Conservation (phyloP, 2,888 invertebrate genomes). For the Macropis europaea region DNA sequence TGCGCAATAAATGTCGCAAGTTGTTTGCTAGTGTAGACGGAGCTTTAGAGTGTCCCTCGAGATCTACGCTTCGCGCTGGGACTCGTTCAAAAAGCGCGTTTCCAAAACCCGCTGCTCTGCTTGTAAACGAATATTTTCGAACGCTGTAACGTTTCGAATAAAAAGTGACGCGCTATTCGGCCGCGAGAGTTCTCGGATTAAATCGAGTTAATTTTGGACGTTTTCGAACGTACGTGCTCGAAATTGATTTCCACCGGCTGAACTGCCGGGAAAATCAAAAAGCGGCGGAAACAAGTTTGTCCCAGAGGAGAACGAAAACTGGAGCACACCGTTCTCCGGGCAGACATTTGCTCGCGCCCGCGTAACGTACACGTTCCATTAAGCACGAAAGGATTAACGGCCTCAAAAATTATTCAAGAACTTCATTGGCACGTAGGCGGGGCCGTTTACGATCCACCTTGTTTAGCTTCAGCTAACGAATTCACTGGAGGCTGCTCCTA, state of each 20-base stretch:
- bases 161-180: no score
- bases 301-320: conserved; percentile 10
- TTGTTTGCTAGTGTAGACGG: no score
- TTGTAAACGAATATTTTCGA: no score
- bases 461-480: conserved; percentile 1
- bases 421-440: background rate
- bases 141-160: no score
- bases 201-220: no score
- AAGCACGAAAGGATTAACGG: conserved; percentile 2
- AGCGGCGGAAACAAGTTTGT: background rate
- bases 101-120: no score
- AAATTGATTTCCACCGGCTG: background rate
- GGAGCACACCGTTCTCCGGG: conserved; percentile 5
- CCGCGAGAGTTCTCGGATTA: no score
- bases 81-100: no score
- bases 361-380: conserved; percentile 13
- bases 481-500: background rate
- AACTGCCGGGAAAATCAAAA: conserved; percentile 1
- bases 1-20: no score
- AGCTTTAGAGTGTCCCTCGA: no score
- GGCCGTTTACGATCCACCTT: background rate
- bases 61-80: no score
- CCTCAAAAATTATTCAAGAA: conserved; percentile 10
- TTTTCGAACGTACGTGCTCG: background rate
- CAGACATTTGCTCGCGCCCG: conserved; percentile 11